phyloP scores from a whole-genome alignment of 2,888 invertebrate species.

The Syrista parreyssii region DNA sequence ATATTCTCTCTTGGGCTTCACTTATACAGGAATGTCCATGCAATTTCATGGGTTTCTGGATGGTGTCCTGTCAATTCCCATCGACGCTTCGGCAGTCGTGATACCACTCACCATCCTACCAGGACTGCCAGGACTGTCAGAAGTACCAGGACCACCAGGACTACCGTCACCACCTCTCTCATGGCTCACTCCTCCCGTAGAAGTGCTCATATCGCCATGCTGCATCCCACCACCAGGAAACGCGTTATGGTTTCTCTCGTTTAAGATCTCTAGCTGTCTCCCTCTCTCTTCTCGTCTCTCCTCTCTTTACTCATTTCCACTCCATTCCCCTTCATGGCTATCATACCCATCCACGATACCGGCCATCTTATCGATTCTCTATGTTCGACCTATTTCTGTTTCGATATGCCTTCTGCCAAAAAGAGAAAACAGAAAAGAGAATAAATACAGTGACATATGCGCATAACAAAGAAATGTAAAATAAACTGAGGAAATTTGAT shows the following conservation, averaged over 20 bases:
- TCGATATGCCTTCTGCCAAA: background rate
- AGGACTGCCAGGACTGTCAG: background rate
- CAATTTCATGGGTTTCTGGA: slow-evolving; percentile 58
- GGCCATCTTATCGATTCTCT: background rate
- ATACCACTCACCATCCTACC: slow-evolving; percentile 31
- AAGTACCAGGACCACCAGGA: slow-evolving; percentile 46
- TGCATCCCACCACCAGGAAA: slow-evolving; percentile 54
- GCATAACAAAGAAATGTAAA: background rate
- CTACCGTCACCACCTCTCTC: slow-evolving; percentile 60
- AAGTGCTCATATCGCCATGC: slow-evolving; percentile 51
- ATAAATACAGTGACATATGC: background rate
- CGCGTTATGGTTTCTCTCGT: slow-evolving; percentile 62
- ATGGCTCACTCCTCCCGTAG: slow-evolving; percentile 60
- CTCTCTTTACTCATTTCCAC: background rate
- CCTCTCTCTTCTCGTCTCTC: background rate
- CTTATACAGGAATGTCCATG: slow-evolving; percentile 56
- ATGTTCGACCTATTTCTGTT: background rate
- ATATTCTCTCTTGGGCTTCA: background rate
- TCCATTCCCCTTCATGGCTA: background rate
- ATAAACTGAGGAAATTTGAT: background rate
- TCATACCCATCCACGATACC: background rate
- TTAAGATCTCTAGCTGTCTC: slow-evolving; percentile 28
- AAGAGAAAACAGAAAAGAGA: background rate
- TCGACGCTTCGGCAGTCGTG: slow-evolving; percentile 55
- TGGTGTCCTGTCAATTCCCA: slow-evolving; percentile 59